Base-by-base conservation (phyloP, 1,140 invertebrate species). In the Cepaea nemoralis region DNA sequence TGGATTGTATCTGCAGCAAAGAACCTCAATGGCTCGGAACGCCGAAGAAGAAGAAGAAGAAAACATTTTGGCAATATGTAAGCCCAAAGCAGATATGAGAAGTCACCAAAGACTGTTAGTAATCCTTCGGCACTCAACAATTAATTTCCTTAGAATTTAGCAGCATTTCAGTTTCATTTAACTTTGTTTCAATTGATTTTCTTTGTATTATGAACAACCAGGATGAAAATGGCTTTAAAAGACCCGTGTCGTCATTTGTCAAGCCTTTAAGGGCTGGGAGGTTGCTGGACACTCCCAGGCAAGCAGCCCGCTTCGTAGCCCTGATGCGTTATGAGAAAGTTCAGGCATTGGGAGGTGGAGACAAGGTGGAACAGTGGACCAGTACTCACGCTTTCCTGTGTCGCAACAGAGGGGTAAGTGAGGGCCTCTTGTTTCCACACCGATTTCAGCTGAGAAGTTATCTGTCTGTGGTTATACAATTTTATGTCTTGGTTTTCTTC, bases 301-400 rank as follows among this genome's bases (percentile, higher is more conserved):
- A 92, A 83, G 91, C 91, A 19, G 87, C 90, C 24, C 84, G 92
- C 77, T 92, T 92, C 89, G 92, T 92, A 0, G 89, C 89, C 67
- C 85, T 92, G 24, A 89, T 92, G 24, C 87, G 88, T 63, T 86
- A 91, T 77, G 87, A 91, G 40, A 87, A 87, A 82, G 69, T 86
- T 10, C 78, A 85, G 27, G 78, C 87, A 0, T 80, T 90, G 19
- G 90, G 90, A 14, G 88, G 87, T 24, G 87, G 85, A 22, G 85
- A 85, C 59, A 87, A 83, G 77, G 77, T 84, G 37, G 91, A 92
- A 81, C 89, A 91, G 84, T 92, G 92, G 91, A 88, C 87, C 5
- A 87, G 85, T 31, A 86, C 88, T 67, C 91, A 91, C 82, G 86
- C 90, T n/a, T 92, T 91, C 80, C 82, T 92, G 24, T 88, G 88